phyloP scores from a whole-genome alignment of 2,888 invertebrate species.

The Campaea margaritaria region DNA sequence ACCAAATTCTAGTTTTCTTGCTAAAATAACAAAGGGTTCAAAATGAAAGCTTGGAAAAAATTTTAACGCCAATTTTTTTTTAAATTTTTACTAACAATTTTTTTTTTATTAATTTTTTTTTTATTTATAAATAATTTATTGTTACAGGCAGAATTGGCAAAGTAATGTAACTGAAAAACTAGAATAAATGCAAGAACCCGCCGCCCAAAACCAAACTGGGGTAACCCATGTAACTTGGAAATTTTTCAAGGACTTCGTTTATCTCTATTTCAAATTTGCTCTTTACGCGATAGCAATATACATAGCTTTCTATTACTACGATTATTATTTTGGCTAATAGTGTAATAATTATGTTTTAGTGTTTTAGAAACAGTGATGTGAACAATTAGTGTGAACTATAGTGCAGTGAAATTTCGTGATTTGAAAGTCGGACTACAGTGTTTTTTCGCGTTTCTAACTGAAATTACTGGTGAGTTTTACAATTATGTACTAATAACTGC shows the following conservation, averaged over 20 bases:
- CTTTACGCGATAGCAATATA: slow-evolving; percentile 73
- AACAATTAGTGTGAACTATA: slow-evolving; percentile 6
- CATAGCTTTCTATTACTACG: slow-evolving; percentile 73
- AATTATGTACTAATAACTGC: no score
- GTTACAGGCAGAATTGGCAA: slow-evolving; percentile 50
- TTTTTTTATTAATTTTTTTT: slow-evolving; percentile 6
- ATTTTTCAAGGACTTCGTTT: slow-evolving; percentile 69
- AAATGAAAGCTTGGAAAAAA: no score
- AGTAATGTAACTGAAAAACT: slow-evolving; percentile 31
- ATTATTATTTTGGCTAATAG: slow-evolving; percentile 57
- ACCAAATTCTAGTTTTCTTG: background rate
- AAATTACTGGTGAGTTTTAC: slow-evolving; percentile 21
- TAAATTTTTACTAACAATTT: no score
- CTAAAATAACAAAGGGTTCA: no score
- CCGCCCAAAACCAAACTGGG: slow-evolving; percentile 46
- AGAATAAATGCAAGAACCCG: slow-evolving; percentile 57
- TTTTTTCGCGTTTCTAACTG: background rate
- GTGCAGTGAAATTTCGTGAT: slow-evolving; percentile 15
- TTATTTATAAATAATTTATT: slow-evolving; percentile 34
- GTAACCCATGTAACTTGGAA: slow-evolving; percentile 50
- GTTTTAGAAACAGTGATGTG: slow-evolving; percentile 33
- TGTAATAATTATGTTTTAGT: slow-evolving; percentile 21
- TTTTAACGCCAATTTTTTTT: no score
- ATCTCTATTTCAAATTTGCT: slow-evolving; percentile 73
- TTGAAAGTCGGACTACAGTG: slow-evolving; percentile 21